Evolutionary conservation across 2,888 invertebrate species (phyloP), one percentile per base, ranked within the genome.

Genomic region (Atrina japonica): DNA sequence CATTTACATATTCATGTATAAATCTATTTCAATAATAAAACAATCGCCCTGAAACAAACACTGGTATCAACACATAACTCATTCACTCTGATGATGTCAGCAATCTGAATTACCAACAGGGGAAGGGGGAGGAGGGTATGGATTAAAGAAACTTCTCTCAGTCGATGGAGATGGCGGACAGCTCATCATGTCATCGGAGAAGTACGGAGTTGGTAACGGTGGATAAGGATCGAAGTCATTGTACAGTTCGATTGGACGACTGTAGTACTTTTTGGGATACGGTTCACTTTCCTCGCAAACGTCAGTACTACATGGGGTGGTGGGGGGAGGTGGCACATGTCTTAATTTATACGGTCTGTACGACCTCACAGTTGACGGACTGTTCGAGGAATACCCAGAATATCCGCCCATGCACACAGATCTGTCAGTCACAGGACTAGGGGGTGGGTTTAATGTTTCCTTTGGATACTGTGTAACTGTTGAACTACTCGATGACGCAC

Each of bases 221-320:
- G 95, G 95, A 90, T 94, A 94, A 21, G 94, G 94, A 77, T 94
- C 94, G 41, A 92, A 93, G 83, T 93, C 93, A 82, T 93, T 94
- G 75, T 93, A 92, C 80, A 80, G 67, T 53, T 84, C 83, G 55
- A 80, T 59, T 6, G 82, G 77, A 70, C 80, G 81, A 69, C 80
- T 83, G 58, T 81, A 77, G 52, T 74, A 41, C 45, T 65, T 68
- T 70, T 81, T 81, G 45, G 76, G 82, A 72, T 90, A 89, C 9
- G 91, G 88, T 78, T 91, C 91, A 79, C 90, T 91, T 73, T 91
- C 91, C 89, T 96, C 96, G 85, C 96, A 97, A 78, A 97, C 96
- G 82, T 97, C 97, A 41, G 97, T 97, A 79, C 96, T 96, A 88
- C 97, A 97, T 0, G 97, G 97, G 25, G 97, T 97, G 18, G 88